Percentiles rank a stretch among this genome's conserved stretches.
Conservation (phyloP, 2,888 invertebrate species). For the Caenorhabditis wallacei region DNA sequence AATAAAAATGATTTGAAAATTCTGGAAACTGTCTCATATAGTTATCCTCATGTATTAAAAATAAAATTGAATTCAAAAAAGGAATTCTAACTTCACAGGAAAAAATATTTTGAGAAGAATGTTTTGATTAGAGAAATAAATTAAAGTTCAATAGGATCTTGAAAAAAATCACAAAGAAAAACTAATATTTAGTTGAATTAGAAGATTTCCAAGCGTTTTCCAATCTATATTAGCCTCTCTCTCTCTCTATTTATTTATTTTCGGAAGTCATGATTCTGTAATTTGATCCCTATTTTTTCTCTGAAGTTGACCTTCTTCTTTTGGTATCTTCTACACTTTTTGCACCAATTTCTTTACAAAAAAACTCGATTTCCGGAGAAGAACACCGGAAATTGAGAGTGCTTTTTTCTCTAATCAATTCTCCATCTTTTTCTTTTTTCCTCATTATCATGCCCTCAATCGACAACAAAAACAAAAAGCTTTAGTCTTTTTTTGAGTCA, state of each 20-base stretch:
- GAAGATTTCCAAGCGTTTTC: not conserved
- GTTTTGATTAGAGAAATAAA: too few species aligned
- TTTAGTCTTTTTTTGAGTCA: constrained; percentile 20
- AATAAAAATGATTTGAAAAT: too few species aligned
- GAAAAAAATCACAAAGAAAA: too few species aligned
- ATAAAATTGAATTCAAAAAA: too few species aligned
- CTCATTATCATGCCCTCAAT: constrained; percentile 58
- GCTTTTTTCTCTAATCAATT: constrained; percentile 28
- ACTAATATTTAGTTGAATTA: too few species aligned
- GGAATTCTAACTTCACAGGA: too few species aligned
- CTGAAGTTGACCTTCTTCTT: constrained; percentile 16
- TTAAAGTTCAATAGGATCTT: too few species aligned
- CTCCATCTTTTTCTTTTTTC: constrained; percentile 4
- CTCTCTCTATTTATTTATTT: not conserved
- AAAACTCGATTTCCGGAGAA: constrained; percentile 46
- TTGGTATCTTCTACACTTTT: not conserved
- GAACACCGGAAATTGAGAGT: constrained; percentile 60
- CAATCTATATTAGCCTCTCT: constrained; percentile 8
- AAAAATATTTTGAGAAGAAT: too few species aligned
- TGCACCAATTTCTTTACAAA: constrained; percentile 11
- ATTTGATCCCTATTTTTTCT: constrained; percentile 33
- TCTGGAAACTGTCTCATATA: too few species aligned
- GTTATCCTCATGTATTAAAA: too few species aligned
- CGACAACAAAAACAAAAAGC: constrained; percentile 54
- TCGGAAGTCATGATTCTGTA: constrained; percentile 40